These are phyloP conservation scores for Quadroppia sp. DNA, from an alignment of 2,888 invertebrate species.

Conservation along the genomic window DNA sequence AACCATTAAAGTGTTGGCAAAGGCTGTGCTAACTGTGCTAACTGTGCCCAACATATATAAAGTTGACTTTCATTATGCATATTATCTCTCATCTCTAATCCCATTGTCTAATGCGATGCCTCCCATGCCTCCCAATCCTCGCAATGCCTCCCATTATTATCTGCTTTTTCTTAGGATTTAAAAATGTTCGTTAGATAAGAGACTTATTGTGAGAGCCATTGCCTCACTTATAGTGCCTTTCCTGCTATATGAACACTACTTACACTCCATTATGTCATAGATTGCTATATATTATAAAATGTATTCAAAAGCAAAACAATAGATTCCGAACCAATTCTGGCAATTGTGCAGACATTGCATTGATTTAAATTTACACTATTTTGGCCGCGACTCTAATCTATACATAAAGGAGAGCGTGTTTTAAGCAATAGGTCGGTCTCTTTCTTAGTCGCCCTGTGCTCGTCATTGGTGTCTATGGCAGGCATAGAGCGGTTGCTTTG, in stretches of 20 bases:
- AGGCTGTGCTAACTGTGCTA: conserved; percentile 29
- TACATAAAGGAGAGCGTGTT: not conserved
- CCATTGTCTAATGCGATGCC: conserved; percentile 33
- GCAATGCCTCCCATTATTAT: conserved; percentile 37
- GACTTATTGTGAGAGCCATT: conserved; percentile 14
- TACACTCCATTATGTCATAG: conserved; percentile 15
- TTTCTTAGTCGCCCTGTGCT: conserved; percentile 1
- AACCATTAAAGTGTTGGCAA: conserved; percentile 34
- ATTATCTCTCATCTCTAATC: conserved; percentile 37
- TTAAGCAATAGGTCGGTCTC: not conserved
- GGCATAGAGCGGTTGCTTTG: conserved; percentile 1
- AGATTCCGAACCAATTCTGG: not conserved
- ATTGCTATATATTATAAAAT: not conserved
- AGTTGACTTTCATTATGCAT: conserved; percentile 37
- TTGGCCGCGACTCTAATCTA: conserved; percentile 8
- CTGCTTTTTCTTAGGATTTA: conserved; percentile 38
- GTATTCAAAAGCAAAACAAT: conserved; percentile 19
- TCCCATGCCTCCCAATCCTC: too few relatives aligned
- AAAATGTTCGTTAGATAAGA: conserved; percentile 36
- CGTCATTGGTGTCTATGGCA: not conserved
- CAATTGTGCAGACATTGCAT: not conserved
- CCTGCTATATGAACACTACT: conserved; percentile 12
- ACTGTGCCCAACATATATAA: not conserved
- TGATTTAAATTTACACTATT: conserved; percentile 25
- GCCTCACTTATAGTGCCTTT: conserved; percentile 6